Percentiles rank a stretch among this genome's conserved stretches.
phyloP scores from a whole-genome alignment of 2,888 invertebrate species.

The Eupithecia pulchellata region DNA sequence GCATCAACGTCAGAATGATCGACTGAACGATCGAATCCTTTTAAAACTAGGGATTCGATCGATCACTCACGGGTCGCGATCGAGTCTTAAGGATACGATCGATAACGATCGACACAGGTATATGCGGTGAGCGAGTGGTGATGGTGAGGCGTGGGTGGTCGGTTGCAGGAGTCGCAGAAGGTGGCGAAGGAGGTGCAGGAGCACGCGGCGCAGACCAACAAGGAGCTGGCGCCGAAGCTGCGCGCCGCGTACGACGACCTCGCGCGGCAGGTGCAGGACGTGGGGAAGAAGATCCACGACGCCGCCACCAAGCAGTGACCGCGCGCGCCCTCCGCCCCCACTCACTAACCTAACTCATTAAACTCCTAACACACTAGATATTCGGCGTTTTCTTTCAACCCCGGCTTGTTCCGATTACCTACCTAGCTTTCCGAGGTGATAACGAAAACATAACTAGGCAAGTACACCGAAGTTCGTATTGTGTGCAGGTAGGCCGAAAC shows the following conservation, averaged over 20 bases:
- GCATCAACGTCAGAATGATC: no score
- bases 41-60: no score
- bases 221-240: slow-evolving; percentile 73
- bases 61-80: no score
- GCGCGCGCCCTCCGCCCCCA: neutral
- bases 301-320: slow-evolving; percentile 72
- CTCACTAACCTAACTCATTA: neutral
- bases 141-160: no score
- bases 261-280: slow-evolving; percentile 64
- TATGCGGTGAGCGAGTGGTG: neutral
- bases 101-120: neutral
- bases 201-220: slow-evolving; percentile 69
- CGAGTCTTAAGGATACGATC: neutral
- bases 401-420: neutral
- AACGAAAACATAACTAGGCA: no score
- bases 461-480: no score
- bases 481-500: no score
- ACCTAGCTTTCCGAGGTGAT: no score
- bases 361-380: slow-evolving; percentile 13
- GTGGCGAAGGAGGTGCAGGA: slow-evolving; percentile 67
- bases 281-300: slow-evolving; percentile 69
- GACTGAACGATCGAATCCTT: no score
- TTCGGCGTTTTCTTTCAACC: neutral
- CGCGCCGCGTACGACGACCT: slow-evolving; percentile 75
- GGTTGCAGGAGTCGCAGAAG: slow-evolving; percentile 67